phyloP scores from a whole-genome alignment of 2,888 invertebrate genomes.

The Stomorhina lunata region DNA sequence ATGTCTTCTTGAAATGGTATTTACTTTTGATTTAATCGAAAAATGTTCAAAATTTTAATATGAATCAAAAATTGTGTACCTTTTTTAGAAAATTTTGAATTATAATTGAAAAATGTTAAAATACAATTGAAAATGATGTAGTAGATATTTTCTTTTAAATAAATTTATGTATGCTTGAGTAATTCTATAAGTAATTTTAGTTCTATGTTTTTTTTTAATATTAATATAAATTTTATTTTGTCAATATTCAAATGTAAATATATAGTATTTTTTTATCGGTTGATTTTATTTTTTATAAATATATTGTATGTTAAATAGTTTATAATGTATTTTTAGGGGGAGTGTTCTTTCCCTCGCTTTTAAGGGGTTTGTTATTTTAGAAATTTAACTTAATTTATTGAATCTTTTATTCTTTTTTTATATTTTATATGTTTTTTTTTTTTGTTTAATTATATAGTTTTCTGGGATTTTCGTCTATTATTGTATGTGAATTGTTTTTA shows the following conservation, averaged over 20 bases:
- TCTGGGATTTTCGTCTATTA: slow-evolving; percentile 30
- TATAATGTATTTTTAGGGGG: slow-evolving; percentile 16
- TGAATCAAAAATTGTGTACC: too few relatives aligned
- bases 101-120: too few relatives aligned
- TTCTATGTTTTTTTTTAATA: slow-evolving; percentile 57
- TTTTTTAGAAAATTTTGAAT: too few relatives aligned
- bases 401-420: slow-evolving; percentile 46
- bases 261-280: slow-evolving; percentile 41
- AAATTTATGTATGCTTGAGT: neutral
- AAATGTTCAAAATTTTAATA: too few relatives aligned
- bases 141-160: slow-evolving; percentile 4
- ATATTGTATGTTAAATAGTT: slow-evolving; percentile 16
- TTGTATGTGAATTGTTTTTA: slow-evolving; percentile 45
- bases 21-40: too few relatives aligned
- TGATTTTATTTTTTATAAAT: slow-evolving; percentile 9
- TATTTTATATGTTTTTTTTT: too few relatives aligned
- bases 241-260: slow-evolving; percentile 66
- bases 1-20: too few relatives aligned
- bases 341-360: too few relatives aligned
- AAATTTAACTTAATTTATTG: slow-evolving; percentile 41
- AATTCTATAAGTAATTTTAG: slow-evolving; percentile 45
- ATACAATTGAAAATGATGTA: too few relatives aligned
- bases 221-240: slow-evolving; percentile 66
- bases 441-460: slow-evolving; percentile 35
- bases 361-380: slow-evolving; percentile 20